Conservation (phyloP, 2,888 invertebrate genomes). For the Dolomedes plantarius region DNA sequence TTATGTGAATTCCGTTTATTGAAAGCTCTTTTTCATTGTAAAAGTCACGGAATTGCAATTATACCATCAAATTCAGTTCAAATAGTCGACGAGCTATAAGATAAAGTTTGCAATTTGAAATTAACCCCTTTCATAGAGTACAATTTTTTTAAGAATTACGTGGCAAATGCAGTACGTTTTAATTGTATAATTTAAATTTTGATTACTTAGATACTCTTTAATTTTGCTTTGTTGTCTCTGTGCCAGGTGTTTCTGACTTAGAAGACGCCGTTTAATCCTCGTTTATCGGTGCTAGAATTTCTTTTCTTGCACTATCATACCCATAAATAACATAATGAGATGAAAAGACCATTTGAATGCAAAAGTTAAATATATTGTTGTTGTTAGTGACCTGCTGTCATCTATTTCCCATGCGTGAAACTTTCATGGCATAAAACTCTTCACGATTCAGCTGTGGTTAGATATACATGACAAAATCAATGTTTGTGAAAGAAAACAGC, state of each 20-base stretch:
- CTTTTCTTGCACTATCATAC: neutral
- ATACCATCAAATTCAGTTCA: neutral
- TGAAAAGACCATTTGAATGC: neutral
- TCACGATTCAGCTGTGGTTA: neutral
- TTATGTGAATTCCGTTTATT: neutral
- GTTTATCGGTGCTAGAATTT: neutral
- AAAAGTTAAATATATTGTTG: constrained; percentile 16
- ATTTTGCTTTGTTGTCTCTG: constrained; percentile 14
- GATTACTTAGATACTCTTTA: constrained; percentile 2
- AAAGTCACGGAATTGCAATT: neutral
- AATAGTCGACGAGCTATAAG: too few species aligned
- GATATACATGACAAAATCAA: neutral
- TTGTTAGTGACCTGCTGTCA: neutral
- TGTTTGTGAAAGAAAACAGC: neutral
- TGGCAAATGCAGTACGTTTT: constrained; percentile 29
- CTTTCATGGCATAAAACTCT: constrained; percentile 5
- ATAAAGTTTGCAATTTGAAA: constrained; percentile 29
- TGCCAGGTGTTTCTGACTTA: neutral
- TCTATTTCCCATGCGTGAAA: neutral
- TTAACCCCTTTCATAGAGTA: constrained; percentile 25
- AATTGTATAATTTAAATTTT: constrained; percentile 18
- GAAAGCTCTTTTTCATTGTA: neutral
- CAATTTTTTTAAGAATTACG: constrained; percentile 26
- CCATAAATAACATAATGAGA: neutral
- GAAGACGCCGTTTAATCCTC: constrained; percentile 1